Percentiles rank a stretch among this genome's conserved stretches.
These are phyloP conservation scores for Drosophila crucigera DNA, from an alignment of 2,888 invertebrate genomes.

Conservation along the genomic window DNA sequence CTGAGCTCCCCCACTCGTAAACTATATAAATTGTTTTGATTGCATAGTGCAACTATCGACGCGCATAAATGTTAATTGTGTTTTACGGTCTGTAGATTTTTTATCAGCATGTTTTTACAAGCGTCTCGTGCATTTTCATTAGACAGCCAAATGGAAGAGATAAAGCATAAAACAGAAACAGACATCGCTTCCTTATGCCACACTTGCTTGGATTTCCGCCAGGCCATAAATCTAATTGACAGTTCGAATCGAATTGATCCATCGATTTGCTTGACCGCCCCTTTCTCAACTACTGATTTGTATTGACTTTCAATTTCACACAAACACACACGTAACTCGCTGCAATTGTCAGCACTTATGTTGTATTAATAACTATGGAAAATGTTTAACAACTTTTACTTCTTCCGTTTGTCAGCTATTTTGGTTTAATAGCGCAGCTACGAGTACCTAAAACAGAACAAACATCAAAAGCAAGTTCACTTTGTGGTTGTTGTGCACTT, in stretches of 20 bases:
- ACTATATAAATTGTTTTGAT: constrained; percentile 49
- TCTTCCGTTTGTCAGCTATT: constrained; percentile 54
- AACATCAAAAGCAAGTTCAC: constrained; percentile 25
- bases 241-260: constrained; percentile 29
- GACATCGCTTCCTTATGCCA: constrained; percentile 62
- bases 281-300: constrained; percentile 34
- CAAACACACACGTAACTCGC: constrained; percentile 23
- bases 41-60: constrained; percentile 28
- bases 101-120: constrained; percentile 43
- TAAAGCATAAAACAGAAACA: constrained; percentile 32
- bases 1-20: constrained; percentile 28
- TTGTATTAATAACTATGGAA: constrained; percentile 53
- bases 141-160: constrained; percentile 35
- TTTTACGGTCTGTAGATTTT: constrained; percentile 66
- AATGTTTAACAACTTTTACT: constrained; percentile 67
- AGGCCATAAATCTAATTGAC: constrained; percentile 39
- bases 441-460: constrained; percentile 28
- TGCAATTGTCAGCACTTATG: constrained; percentile 40
- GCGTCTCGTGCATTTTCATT: constrained; percentile 53
- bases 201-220: constrained; percentile 55
- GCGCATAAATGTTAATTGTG: constrained; percentile 66
- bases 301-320: constrained; percentile 71
- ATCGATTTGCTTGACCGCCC: constrained; percentile 28
- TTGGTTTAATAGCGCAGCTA: neutral
- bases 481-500: constrained; percentile 17